Base-by-base conservation (phyloP, 2,797 vertebrate genomes). In the Micromesistius poutassou region DNA sequence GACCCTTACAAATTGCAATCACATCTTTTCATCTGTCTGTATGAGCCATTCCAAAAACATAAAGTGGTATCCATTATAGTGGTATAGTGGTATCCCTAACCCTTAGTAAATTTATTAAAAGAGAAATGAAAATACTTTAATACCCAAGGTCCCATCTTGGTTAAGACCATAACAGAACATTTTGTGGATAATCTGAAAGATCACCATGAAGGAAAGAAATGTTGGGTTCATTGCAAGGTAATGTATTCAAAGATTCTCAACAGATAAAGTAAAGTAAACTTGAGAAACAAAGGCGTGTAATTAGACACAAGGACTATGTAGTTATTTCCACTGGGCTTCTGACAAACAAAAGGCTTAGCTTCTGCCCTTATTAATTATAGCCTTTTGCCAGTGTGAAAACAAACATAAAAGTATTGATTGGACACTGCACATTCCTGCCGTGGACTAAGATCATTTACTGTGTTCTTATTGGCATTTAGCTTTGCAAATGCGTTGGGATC, bases 371-470 rank as follows among this genome's bases (percentile, higher is more conserved):
- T 87, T 85, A 85, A 87, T 89, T 81, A 87, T 77, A 79, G 83
- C 75, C n/a, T 76, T 79, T 50, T 38, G 75, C 80, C 62, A 79
- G 72, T 80, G 77, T 68, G 74, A 76, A 68, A 82, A 87, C 81
- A 80, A 85, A 86, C 82, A 87, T 79, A 33, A 76, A 70, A 33
- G 82, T 83, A 89, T 87, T 82, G 87, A 82, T 62, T 36, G 73
- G 81, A 87, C 89, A 83, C 73, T 36, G 77, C 77, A 66, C 72
- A 80, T 84, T 85, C 85, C 79, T 79, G 76, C 81, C 74, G 79
- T 68, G 80, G 78, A 85, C 80, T 83, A 78, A 84, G 79, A 87
- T 87, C 78, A 87, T 87, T 88, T 79, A 86, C 81, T 0, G 66
- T 79, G 74, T 78, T 76, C 75, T 79, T 89, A 87, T 86, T 83